Conservation (phyloP, 2,113 vertebrate species). For the Odontesthes bonariensis region DNA sequence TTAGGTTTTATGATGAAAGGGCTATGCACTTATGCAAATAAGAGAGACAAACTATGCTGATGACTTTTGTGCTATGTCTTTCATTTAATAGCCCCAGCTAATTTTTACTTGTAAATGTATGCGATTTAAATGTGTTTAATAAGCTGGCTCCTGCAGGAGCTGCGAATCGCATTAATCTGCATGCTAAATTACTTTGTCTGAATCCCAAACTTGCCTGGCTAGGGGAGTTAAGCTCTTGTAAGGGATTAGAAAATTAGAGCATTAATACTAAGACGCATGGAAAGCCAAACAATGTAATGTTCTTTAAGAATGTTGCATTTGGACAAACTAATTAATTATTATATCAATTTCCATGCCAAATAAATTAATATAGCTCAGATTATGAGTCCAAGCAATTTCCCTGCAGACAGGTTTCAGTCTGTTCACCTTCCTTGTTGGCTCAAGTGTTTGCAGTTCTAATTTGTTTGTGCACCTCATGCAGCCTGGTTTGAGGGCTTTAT, state of each 20-base stretch:
- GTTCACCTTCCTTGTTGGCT: conserved; percentile 16
- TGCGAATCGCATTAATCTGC: conserved; percentile 74
- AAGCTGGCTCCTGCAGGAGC: conserved; percentile 60
- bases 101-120: conserved; percentile 69
- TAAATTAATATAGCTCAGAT: conserved; percentile 33
- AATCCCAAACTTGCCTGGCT: conserved; percentile 66
- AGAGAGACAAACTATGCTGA: conserved; percentile 61
- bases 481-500: conserved; percentile 9
- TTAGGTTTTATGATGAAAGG: conserved; percentile 42
- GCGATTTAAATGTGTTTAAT: conserved; percentile 72
- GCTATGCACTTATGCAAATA: conserved; percentile 61
- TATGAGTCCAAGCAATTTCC: conserved; percentile 16
- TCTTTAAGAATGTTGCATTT: conserved; percentile 49
- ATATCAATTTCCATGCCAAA: conserved; percentile 46
- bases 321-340: conserved; percentile 62
- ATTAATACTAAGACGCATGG: conserved; percentile 65
- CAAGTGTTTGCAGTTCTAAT: conserved; percentile 18
- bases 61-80: conserved; percentile 56
- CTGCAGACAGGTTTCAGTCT: conserved; percentile 29
- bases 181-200: conserved; percentile 72
- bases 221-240: conserved; percentile 63
- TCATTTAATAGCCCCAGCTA: conserved; percentile 62
- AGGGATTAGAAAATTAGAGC: conserved; percentile 64
- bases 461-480: conserved; percentile 16
- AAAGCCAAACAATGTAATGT: conserved; percentile 62